Evolutionary conservation across 1,140 invertebrate genomes (phyloP).

Genomic region (Tyrophagus putrescentiae): DNA sequence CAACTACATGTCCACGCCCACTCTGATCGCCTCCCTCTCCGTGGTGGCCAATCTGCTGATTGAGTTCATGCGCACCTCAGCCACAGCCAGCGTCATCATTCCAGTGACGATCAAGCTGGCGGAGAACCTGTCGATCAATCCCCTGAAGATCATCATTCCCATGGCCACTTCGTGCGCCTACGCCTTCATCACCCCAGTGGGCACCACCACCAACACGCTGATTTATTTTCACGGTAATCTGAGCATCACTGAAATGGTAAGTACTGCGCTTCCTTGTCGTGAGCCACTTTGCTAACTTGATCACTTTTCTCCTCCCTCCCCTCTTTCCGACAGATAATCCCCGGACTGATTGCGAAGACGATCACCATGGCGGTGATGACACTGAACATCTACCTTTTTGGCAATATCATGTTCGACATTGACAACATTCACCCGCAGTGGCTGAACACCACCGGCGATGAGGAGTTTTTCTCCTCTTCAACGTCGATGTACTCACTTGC

Average conservation of each 20-base stretch:
- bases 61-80: slow-evolving; percentile 67
- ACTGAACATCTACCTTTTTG: slow-evolving; percentile 14
- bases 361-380: slow-evolving; percentile 10
- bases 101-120: slow-evolving; percentile 63
- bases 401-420: slow-evolving; percentile 10
- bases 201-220: slow-evolving; percentile 32
- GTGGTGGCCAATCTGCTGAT: slow-evolving; percentile 43
- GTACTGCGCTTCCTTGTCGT: too few relatives aligned
- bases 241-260: slow-evolving; percentile 54
- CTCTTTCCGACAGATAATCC: slow-evolving; percentile 38
- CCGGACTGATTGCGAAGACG: slow-evolving; percentile 46
- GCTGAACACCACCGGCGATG: slow-evolving; percentile 12
- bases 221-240: slow-evolving; percentile 49
- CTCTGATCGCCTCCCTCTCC: slow-evolving; percentile 32
- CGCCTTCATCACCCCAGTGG: slow-evolving; percentile 45
- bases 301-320: neutral
- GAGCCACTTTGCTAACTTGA: neutral
- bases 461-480: too few relatives aligned
- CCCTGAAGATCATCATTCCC: slow-evolving; percentile 40
- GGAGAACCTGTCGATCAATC: slow-evolving; percentile 35
- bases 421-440: neutral
- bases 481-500: too few relatives aligned
- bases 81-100: slow-evolving; percentile 61
- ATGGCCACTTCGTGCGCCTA: slow-evolving; percentile 37
- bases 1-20: slow-evolving; percentile 28